Base-by-base conservation (phyloP, 2,888 invertebrate species). In the Allygus modestus region DNA sequence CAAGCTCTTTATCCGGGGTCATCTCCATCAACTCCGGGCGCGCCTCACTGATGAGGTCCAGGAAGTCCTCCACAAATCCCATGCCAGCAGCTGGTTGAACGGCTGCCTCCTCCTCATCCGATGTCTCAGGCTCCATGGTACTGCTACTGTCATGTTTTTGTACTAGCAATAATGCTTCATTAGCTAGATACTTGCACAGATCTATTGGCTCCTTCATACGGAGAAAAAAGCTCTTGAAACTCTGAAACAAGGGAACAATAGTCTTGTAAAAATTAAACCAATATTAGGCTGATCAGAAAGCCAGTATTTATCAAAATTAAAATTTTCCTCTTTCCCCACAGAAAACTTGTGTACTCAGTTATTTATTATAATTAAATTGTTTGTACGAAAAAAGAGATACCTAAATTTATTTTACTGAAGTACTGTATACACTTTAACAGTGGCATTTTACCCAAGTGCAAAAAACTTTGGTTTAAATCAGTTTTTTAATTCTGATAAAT, bases 171-270 rank as follows among this genome's bases (percentile, higher is more conserved):
- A 79, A 23, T 20, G 79, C 79, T 79, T 79, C 79, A 20, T 79
- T 79, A 0, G 23, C 58, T 0, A 79, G n/a, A 20, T 79, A 79
- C 4, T 79, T n/a, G 28, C 33, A 33, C 11, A 79, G 20, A 31
- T 79, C 28, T 1, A 79, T 79, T 5, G 79, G 54, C 33, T 79
- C 79, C 26, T n/a, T 51, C 79, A 79, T 79, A 46, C 58, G 4
- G 11, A 79, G 79, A 23, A 79, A 79, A 58, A 37, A 54, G 17
- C 54, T 33, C 23, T 79, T 79, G 79, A 54, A 79, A n/a, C 26
- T 58, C 79, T 79, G 58, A 20, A 79, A 79, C 54, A 79, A 41
- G 46, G 12, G 5, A 51, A 26, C 37, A 26, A 46, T 46, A 43
- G 7, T 7, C 2, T 69, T 31, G 28, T 17, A 61, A 61, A 28